Percentiles rank a stretch among this genome's conserved stretches.
phyloP scores from a whole-genome alignment of 1,140 invertebrate genomes.

The Anthonomus grandis region DNA sequence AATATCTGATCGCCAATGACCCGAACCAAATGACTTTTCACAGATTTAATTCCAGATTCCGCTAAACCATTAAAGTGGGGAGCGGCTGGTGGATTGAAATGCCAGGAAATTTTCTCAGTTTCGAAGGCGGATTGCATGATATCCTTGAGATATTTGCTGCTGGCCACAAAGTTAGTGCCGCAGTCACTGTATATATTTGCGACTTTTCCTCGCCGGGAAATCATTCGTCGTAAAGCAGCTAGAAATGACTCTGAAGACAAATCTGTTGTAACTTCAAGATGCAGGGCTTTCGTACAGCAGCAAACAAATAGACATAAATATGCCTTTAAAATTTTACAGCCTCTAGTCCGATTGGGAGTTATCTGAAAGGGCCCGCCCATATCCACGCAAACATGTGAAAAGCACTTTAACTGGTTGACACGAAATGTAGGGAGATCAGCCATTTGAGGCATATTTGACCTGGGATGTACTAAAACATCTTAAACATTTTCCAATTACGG shows the following conservation, averaged over 20 bases:
- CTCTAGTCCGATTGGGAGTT: background rate
- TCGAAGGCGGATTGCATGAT: background rate
- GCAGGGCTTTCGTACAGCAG: slow-evolving; percentile 2
- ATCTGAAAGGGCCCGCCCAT: slow-evolving; percentile 1
- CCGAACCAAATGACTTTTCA: slow-evolving; percentile 23
- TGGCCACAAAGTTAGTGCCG: slow-evolving; percentile 19
- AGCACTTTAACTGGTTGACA: background rate
- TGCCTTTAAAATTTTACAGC: background rate
- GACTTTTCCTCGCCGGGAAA: slow-evolving; percentile 3
- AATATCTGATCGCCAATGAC: slow-evolving; percentile 1
- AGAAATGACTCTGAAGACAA: background rate
- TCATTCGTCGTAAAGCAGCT: slow-evolving; percentile 4
- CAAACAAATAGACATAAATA: slow-evolving; percentile 12
- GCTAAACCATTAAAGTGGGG: slow-evolving; percentile 29
- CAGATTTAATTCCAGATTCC: slow-evolving; percentile 9
- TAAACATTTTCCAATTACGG: too few species aligned
- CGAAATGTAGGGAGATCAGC: background rate
- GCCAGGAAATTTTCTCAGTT: slow-evolving; percentile 22
- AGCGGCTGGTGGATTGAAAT: slow-evolving; percentile 30
- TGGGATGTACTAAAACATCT: too few species aligned
- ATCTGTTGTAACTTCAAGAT: background rate
- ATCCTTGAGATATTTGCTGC: slow-evolving; percentile 6
- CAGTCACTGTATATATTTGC: slow-evolving; percentile 22
- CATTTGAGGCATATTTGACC: too few species aligned
- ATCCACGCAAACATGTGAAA: background rate